Evolutionary conservation across 1,140 invertebrate genomes (phyloP).

Genomic region (Bombus waltoni): DNA sequence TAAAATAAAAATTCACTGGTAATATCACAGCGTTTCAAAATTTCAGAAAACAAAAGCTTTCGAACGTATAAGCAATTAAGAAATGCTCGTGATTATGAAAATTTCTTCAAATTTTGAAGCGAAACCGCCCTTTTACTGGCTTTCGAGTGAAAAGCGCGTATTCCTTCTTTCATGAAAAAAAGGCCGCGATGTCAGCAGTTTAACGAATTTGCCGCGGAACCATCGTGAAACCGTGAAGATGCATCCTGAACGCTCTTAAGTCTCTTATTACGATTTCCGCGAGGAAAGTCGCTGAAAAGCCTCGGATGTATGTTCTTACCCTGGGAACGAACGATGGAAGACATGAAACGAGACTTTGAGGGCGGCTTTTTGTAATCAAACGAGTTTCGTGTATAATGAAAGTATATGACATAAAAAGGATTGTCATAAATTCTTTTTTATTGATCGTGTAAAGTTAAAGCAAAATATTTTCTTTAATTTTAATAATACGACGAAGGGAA

Average conservation of each 20-base stretch:
- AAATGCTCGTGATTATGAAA: not conserved
- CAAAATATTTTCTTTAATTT: not conserved
- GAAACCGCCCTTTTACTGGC: not conserved
- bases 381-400: not conserved
- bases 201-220: constrained; percentile 20
- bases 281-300: constrained; percentile 12
- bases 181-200: not conserved
- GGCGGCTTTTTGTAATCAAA: not conserved
- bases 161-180: not conserved
- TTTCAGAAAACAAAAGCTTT: not conserved
- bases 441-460: not conserved
- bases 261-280: constrained; percentile 16
- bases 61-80: not conserved
- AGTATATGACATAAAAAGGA: not conserved
- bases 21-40: not conserved
- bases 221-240: constrained; percentile 28
- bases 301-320: not conserved
- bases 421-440: not conserved
- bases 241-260: constrained; percentile 13
- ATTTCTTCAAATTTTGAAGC: not conserved
- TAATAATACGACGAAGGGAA: not conserved
- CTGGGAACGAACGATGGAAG: not conserved
- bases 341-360: not conserved
- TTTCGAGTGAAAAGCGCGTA: not conserved
- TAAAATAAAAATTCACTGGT: not conserved